Evolutionary conservation across 2,888 invertebrate genomes (phyloP).

Genomic region (Pseudococcus viburni): DNA sequence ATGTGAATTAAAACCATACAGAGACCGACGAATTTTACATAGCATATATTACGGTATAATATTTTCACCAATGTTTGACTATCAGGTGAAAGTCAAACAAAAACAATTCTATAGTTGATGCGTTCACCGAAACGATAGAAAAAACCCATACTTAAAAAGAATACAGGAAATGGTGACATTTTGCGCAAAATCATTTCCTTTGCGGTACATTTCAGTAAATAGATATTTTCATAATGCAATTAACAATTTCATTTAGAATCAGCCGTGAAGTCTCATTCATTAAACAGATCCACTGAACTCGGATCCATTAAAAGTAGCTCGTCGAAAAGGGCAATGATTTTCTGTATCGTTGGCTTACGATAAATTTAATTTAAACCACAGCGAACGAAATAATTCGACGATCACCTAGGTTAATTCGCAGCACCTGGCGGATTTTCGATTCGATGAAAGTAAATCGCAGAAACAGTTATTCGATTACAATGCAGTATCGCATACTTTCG

Average conservation of each 20-base stretch:
- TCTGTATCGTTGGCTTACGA: neutral
- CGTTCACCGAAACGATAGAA: neutral
- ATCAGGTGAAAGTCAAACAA: conserved; percentile 42
- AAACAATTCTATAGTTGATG: neutral
- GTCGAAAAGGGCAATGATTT: neutral
- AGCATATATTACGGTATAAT: neutral
- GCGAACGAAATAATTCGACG: neutral
- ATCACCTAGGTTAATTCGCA: neutral
- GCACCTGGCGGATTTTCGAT: neutral
- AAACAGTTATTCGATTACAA: too few relatives aligned
- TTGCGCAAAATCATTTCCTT: conserved; percentile 51
- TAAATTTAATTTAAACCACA: neutral
- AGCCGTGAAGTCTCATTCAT: conserved; percentile 20
- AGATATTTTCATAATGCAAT: conserved; percentile 31
- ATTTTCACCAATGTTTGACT: conserved; percentile 19
- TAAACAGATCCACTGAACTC: neutral
- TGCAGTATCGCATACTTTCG: too few relatives aligned
- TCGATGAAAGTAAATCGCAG: neutral
- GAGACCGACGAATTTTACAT: neutral
- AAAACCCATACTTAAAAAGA: neutral
- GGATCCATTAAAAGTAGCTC: neutral
- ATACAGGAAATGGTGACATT: conserved; percentile 33
- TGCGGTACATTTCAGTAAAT: neutral
- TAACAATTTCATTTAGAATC: neutral
- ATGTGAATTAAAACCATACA: too few relatives aligned